Conservation (phyloP, 2,888 invertebrate species). For the Caenorhabditis sp. region DNA sequence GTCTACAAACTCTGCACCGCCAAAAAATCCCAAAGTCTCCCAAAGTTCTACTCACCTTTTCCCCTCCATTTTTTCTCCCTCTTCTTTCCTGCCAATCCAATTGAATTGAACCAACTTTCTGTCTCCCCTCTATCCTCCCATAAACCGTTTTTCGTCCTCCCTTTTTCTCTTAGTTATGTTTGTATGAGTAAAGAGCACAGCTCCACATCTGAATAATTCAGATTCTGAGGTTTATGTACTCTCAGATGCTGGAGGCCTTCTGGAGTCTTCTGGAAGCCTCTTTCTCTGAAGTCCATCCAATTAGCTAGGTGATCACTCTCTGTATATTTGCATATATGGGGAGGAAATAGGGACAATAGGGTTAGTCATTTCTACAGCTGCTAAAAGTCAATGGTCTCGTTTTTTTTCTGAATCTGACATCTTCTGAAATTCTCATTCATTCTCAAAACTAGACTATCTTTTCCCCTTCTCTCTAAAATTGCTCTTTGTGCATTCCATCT, state of each 20-base stretch:
- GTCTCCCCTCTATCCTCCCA: neutral
- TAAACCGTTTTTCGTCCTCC: conserved; percentile 27
- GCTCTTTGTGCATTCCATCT: too few species aligned
- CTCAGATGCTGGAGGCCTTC: neutral
- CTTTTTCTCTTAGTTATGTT: neutral
- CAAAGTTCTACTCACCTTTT: neutral
- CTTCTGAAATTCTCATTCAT: neutral
- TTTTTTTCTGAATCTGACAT: neutral
- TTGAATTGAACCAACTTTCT: conserved; percentile 42
- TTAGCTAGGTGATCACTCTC: conserved; percentile 7
- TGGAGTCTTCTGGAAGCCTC: conserved; percentile 12
- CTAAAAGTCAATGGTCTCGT: neutral
- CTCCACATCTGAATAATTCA: conserved; percentile 32
- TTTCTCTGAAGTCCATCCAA: conserved; percentile 41
- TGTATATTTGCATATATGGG: neutral
- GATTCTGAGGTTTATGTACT: neutral
- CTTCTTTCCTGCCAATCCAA: conserved; percentile 36
- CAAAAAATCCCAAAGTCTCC: neutral
- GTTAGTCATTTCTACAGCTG: conserved; percentile 5
- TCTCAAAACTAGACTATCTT: neutral
- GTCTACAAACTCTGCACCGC: too few species aligned
- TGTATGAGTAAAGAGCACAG: neutral
- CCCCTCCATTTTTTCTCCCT: neutral
- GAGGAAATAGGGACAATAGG: neutral
- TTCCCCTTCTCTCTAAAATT: too few species aligned